Evolutionary conservation across 1,140 invertebrate species (phyloP).

Genomic region (Diplogasteroides magnus): DNA sequence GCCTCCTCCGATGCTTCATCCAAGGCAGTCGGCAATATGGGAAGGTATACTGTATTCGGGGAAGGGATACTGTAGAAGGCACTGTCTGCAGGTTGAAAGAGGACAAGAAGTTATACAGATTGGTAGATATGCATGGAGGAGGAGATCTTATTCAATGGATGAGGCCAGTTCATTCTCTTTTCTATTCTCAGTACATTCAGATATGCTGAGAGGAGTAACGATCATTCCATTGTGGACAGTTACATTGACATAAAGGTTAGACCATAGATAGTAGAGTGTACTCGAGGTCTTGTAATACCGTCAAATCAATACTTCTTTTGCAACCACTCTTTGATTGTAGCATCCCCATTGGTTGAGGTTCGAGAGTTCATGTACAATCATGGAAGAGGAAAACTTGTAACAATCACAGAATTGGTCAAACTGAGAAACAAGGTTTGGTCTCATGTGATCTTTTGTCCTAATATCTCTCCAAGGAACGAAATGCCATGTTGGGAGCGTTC

Average conservation of each 20-base stretch:
- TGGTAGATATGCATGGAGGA: slow-evolving; percentile 12
- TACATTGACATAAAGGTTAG: background rate
- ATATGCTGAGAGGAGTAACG: background rate
- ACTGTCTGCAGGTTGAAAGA: slow-evolving; percentile 3
- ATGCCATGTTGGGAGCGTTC: slow-evolving; percentile 29
- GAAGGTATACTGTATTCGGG: too few relatives aligned
- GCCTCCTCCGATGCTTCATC: too few relatives aligned
- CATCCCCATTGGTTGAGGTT: slow-evolving; percentile 63
- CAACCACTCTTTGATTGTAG: background rate
- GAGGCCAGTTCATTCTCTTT: background rate
- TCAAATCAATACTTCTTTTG: background rate
- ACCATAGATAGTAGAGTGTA: too few relatives aligned
- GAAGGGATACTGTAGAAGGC: too few relatives aligned
- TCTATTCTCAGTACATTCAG: background rate
- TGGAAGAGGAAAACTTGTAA: slow-evolving; percentile 30
- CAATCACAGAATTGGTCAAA: slow-evolving; percentile 31
- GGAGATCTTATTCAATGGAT: slow-evolving; percentile 11
- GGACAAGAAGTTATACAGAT: slow-evolving; percentile 4
- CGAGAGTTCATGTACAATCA: slow-evolving; percentile 47
- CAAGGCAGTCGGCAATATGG: too few relatives aligned
- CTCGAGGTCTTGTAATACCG: background rate
- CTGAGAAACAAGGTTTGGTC: slow-evolving; percentile 15
- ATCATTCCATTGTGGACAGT: background rate
- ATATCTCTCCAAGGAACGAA: slow-evolving; percentile 17
- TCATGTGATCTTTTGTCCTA: background rate